Evolutionary conservation across 2,797 vertebrate genomes (phyloP).

Genomic region (Anolis apletophallus): DNA sequence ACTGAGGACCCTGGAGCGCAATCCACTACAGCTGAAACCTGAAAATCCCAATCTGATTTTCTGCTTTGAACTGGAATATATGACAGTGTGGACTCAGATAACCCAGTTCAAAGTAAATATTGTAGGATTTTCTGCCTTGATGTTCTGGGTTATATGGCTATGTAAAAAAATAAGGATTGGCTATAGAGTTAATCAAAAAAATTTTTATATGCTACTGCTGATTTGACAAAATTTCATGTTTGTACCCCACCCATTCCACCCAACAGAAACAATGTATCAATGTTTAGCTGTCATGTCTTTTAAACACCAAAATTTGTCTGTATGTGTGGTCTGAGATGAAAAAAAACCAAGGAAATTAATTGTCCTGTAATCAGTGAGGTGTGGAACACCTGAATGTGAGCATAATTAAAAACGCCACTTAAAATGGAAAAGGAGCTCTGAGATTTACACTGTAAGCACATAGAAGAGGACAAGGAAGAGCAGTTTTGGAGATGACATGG

Average conservation of each 20-base stretch:
- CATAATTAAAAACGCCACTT: background rate
- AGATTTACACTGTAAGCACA: background rate
- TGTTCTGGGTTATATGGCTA: no score
- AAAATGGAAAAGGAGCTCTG: background rate
- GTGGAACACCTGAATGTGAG: background rate
- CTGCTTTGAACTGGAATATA: no score
- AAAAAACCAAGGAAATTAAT: background rate
- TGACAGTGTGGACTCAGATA: no score
- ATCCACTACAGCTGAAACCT: no score
- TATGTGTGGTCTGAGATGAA: slow-evolving; percentile 8
- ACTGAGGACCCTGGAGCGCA: no score
- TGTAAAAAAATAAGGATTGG: no score
- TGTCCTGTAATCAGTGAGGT: background rate
- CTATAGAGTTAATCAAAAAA: no score
- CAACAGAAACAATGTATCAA: slow-evolving; percentile 9
- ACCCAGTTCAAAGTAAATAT: no score
- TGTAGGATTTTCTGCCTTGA: no score
- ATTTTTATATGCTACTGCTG: slow-evolving; percentile 7
- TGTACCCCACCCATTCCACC: slow-evolving; percentile 5
- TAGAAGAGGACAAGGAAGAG: background rate
- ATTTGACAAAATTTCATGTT: slow-evolving; percentile 2
- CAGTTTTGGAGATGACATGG: background rate
- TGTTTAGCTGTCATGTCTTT: no score
- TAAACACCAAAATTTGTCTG: no score
- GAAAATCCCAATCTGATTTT: no score